Base-by-base conservation (phyloP, 2,797 vertebrate genomes). In the Poeciliopsis paucimaculata region DNA sequence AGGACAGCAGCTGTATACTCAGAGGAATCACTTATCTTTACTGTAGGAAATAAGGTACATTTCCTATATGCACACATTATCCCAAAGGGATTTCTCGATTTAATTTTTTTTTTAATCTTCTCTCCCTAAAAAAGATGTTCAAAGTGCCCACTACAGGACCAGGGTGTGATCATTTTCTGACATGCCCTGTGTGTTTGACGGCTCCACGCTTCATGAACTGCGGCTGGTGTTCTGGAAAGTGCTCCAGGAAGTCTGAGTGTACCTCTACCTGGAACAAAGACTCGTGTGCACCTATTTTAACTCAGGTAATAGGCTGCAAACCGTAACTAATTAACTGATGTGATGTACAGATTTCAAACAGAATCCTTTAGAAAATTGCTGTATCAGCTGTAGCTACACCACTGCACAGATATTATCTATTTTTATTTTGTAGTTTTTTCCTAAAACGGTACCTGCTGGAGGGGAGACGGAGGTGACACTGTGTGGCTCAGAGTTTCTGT, bases 191-290 rank as follows among this genome's bases (percentile, higher is more conserved):
- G 39, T 99, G 98, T 91, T 92, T 98, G 84, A 88, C 9, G 0
- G 95, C 97, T 0, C 96, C 97, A 45, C 82, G n/a, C 78, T 98
- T 99, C 92, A 98, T 97, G 97, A 95, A 95, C 80, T 99, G 98
- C 1, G 97, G 98, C 82, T 99, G 98, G 98, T 99, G 98, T 46
- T 77, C 92, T 2, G 89, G 93, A 23, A 9, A 28, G 13, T 99
- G 98, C 90, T 92, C 89, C 0, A 94, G 84, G 66, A 85, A 70
- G 72, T 72, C 91, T 0, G 95, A 98, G 70, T 99, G 98, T 66
- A 0, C 77, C 0, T 80, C 87, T 2, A 78, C n/a, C 41, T 98
- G 98, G 98, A 95, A 93, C 55, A 94, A 88, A 72, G 80, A 94
- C 45, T 95, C 93, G n/a, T 99, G 98, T 77, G 89, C 94, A 0